Evolutionary conservation across 2,797 vertebrate genomes (phyloP).

Genomic region (Neosilurus hyrtlii): DNA sequence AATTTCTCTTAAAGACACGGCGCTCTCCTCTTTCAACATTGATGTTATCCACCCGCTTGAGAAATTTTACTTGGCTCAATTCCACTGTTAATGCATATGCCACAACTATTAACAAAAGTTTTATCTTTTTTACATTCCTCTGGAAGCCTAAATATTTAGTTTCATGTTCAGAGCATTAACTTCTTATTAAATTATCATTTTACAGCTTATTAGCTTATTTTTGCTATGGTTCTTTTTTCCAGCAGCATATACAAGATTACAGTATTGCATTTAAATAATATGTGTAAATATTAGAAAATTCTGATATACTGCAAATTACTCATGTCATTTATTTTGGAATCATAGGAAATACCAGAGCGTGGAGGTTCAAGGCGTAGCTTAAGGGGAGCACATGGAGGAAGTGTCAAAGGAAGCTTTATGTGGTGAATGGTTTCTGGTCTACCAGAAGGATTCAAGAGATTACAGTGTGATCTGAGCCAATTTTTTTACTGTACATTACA

Average conservation of each 20-base stretch:
- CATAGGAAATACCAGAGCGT: conserved; percentile 22
- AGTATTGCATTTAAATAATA: neutral
- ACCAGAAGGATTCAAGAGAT: conserved; percentile 48
- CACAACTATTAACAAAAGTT: neutral
- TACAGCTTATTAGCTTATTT: neutral
- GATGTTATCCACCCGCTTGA: conserved; percentile 1
- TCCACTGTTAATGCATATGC: conserved; percentile 4
- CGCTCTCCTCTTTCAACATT: neutral
- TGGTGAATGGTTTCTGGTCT: conserved; percentile 24
- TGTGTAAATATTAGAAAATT: neutral
- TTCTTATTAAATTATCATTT: neutral
- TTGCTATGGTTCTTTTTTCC: no score
- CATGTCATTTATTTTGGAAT: neutral
- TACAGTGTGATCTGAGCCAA: conserved; percentile 36
- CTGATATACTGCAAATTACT: neutral
- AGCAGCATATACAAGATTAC: neutral
- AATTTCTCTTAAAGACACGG: conserved; percentile 4
- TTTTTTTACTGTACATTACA: conserved; percentile 27
- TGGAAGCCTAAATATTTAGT: conserved; percentile 11
- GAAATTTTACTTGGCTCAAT: conserved; percentile 19
- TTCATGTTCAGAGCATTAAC: conserved; percentile 2
- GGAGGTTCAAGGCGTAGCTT: neutral
- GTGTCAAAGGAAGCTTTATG: conserved; percentile 28
- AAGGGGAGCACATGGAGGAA: conserved; percentile 29
- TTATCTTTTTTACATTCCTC: neutral